Evolutionary conservation across 2,888 invertebrate genomes (phyloP), one percentile per base, ranked within the genome.

Genomic region (Drosophila falleni): DNA sequence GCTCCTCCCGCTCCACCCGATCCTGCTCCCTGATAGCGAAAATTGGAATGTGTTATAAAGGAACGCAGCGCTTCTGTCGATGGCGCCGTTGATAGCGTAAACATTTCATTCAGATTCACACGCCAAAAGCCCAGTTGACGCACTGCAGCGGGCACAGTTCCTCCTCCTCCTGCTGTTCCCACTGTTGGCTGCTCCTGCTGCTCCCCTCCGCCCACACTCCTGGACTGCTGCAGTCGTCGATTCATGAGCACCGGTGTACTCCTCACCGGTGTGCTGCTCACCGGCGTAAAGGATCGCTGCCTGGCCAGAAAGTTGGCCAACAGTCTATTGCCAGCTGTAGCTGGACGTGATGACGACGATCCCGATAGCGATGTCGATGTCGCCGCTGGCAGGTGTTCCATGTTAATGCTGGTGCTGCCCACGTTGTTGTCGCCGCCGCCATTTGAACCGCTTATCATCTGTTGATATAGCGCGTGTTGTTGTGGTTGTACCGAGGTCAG

Each of bases 11-110:
- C 15, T 13, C n/a, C n/a, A n/a, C 15, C 29, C 5, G 37, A 9
- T 11, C 31, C 44, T 6, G 62, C 8, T 23, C 65, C 65, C n/a
- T 81, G 81, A 33, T 91, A 89, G 6, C 90, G 89, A 71, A 91
- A 85, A 54, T 81, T 84, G 67, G 89, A 81, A 67, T 89, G 85
- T 51, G 89, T 76, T 37, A 92, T 91, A 11, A 91, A 80, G 11
- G 90, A 88, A 3, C 92, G 88, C 53, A 92, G 73, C 3, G 90
- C 90, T 63, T 91, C 90, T 0, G 91, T 87, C 5, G 89, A 89
- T 0, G 91, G 86, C 0, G 89, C 86, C 29, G 90, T 87, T 0
- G 91, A 91, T 3, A 91, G 82, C 8, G 90, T 88, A 5, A 92
- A 71, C 49, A 91, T 87, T 50, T 91, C 89, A 51, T 91, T 92